phyloP scores from a whole-genome alignment of 2,113 vertebrate species.

The Forbesichthys agassizii region DNA sequence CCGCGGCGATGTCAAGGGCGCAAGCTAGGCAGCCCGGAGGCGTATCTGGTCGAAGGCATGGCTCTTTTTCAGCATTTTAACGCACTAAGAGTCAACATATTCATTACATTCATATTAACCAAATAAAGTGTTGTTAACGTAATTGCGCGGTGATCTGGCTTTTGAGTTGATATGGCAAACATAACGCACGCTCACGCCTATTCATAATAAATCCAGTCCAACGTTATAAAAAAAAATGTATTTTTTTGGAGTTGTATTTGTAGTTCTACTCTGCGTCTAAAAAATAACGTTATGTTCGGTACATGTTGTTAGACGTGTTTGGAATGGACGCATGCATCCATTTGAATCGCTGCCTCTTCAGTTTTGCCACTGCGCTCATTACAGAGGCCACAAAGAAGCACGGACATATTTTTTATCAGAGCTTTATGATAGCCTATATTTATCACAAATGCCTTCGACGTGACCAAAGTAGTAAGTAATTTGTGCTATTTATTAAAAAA shows the following conservation, averaged over 20 bases:
- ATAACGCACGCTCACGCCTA: constrained; percentile 62
- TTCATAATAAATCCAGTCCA: constrained; percentile 27
- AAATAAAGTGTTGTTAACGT: neutral
- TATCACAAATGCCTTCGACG: neutral
- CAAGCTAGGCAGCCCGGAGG: constrained; percentile 86
- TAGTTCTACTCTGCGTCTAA: neutral
- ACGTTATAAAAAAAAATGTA: constrained; percentile 20
- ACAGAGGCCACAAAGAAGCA: neutral
- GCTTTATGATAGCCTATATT: neutral
- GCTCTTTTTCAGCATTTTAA: constrained; percentile 24
- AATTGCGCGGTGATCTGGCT: neutral
- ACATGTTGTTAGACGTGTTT: neutral
- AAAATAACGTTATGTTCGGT: neutral
- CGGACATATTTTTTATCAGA: neutral
- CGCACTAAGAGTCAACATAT: constrained; percentile 6
- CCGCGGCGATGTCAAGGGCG: constrained; percentile 93
- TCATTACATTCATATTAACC: neutral
- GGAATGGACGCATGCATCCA: neutral
- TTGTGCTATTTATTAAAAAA: constrained; percentile 2
- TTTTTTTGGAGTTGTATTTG: constrained; percentile 10
- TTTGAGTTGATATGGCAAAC: neutral
- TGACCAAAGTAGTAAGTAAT: constrained; percentile 10
- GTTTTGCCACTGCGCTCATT: neutral
- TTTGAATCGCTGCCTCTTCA: neutral
- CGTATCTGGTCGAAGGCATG: constrained; percentile 85